Evolutionary conservation across 92 coral and sea anemone genomes (phyloP).

Genomic region (Epizoanthus illoricatus): DNA sequence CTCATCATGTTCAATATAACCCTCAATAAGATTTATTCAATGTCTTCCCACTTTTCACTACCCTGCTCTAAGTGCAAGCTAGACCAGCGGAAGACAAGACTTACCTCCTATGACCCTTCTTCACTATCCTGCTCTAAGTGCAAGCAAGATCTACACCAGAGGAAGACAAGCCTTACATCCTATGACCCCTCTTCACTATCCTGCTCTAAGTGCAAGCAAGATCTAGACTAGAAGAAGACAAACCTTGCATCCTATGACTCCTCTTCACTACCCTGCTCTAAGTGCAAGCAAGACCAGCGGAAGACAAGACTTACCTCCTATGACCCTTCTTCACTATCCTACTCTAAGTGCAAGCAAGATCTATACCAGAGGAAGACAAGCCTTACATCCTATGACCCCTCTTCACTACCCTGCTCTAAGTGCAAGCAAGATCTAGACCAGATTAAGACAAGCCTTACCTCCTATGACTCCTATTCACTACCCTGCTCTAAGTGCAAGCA

Average conservation of each 20-base stretch:
- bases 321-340: conserved; percentile 17
- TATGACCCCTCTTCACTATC: background rate
- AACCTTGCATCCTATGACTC: too few species aligned
- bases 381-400: conserved; percentile 95
- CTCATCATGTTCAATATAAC: too few species aligned
- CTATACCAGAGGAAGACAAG: background rate
- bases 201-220: background rate
- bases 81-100: background rate
- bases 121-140: too few species aligned
- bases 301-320: conserved; percentile 72
- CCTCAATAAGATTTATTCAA: too few species aligned
- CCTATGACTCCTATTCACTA: background rate
- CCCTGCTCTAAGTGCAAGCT: background rate
- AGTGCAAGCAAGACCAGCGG: background rate
- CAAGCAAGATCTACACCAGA: too few species aligned
- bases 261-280: background rate
- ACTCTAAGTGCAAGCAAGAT: background rate
- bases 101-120: conserved; percentile 75
- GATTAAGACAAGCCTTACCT: too few species aligned
- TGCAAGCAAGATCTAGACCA: too few species aligned
- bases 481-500: background rate
- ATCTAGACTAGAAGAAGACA: too few species aligned
- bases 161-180: too few species aligned
- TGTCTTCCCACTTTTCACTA: background rate
- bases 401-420: too few species aligned